Conservation (phyloP, 1,140 invertebrate genomes). For the Gerris buenoi region DNA sequence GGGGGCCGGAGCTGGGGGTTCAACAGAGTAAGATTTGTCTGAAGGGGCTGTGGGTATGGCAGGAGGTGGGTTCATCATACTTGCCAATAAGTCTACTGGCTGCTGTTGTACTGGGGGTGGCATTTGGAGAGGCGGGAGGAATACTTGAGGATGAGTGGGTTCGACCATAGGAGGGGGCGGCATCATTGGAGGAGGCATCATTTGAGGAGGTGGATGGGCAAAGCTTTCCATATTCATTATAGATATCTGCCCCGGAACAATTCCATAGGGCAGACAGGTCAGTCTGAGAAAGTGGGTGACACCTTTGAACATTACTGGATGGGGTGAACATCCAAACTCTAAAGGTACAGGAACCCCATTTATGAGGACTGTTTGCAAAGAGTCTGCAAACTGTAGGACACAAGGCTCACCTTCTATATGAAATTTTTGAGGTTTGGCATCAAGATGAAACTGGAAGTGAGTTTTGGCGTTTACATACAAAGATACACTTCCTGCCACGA, state of each 20-base stretch:
- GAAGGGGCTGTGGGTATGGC: background rate
- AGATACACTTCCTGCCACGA: slow-evolving; percentile 67
- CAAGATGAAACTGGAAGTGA: slow-evolving; percentile 66
- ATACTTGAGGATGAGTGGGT: background rate
- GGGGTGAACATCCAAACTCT: slow-evolving; percentile 82
- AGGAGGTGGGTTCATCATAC: background rate
- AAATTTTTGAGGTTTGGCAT: slow-evolving; percentile 68
- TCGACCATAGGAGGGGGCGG: slow-evolving; percentile 11
- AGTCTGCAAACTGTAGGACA: slow-evolving; percentile 62
- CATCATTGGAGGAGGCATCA: background rate
- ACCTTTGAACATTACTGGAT: slow-evolving; percentile 63
- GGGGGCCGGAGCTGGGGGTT: background rate
- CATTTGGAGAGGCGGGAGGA: background rate
- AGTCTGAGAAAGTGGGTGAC: slow-evolving; percentile 72
- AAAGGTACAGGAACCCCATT: slow-evolving; percentile 61
- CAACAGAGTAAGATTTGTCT: background rate
- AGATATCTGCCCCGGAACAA: slow-evolving; percentile 47
- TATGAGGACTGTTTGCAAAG: slow-evolving; percentile 57
- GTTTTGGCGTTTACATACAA: slow-evolving; percentile 63
- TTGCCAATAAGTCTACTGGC: background rate
- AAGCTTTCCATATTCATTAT: slow-evolving; percentile 51
- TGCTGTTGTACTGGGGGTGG: background rate
- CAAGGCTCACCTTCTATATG: slow-evolving; percentile 56
- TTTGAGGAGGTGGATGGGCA: slow-evolving; percentile 22
- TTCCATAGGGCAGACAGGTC: slow-evolving; percentile 56